Percentiles rank a stretch among this genome's conserved stretches.
Conservation (phyloP, 2,113 vertebrate species). For the Tachuris rubrigastra region DNA sequence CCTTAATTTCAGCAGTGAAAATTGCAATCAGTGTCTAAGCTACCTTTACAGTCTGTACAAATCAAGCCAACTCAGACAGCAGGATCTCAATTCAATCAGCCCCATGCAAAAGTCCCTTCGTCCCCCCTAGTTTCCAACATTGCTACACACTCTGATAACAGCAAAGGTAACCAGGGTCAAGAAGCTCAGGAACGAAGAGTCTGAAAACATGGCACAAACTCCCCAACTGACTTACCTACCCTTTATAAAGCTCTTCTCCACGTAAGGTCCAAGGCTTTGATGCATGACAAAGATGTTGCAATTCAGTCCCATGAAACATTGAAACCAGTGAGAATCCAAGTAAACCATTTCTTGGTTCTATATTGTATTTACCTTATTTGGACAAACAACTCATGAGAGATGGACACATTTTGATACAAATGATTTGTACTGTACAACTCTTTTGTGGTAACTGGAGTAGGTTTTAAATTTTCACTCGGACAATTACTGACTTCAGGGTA, state of each 20-base stretch:
- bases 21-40: background rate
- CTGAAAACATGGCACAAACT: background rate
- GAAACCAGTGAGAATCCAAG: background rate
- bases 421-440: background rate
- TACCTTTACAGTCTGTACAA: background rate
- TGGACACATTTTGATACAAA: background rate
- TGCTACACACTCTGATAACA: background rate
- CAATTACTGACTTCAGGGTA: background rate
- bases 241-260: background rate
- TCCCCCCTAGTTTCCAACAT: rapidly evolving
- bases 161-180: background rate
- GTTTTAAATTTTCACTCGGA: background rate
- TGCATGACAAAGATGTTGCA: background rate
- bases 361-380: background rate
- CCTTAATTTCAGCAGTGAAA: background rate
- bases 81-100: background rate
- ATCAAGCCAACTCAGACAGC: background rate
- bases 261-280: background rate
- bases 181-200: background rate
- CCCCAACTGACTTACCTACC: background rate
- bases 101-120: background rate
- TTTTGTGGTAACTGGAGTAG: background rate
- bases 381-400: background rate
- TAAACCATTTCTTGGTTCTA: background rate
- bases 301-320: background rate